Evolutionary conservation across 1,140 invertebrate species (phyloP), one percentile per base, ranked within the genome.

Genomic region (Drosophila orena): DNA sequence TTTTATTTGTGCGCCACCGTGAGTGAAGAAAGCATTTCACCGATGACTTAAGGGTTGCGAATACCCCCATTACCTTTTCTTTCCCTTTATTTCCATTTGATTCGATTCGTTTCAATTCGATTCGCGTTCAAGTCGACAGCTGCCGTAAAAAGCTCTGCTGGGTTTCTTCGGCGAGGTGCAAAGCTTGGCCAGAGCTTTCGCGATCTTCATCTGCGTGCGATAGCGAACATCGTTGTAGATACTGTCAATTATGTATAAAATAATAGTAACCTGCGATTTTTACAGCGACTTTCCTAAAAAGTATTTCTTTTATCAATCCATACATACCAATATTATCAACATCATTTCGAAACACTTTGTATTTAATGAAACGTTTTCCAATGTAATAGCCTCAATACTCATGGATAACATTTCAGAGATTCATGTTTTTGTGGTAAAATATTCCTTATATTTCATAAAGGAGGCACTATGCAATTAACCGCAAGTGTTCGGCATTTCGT

Each of bases 1-100:
- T 59, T 59, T 76, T 47, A 52, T 17, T 55, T 44, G 65, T 56
- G 53, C 60, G 50, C 64, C 55, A 22, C 47, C 47, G 47, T 3
- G 40, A 52, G 61, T 42, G 75, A 79, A 86, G 83, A 86, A 86
- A 86, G 79, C 71, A 72, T 86, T 86, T 88, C 83, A 50, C 66
- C 77, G n/a, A 27, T 30, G 52, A 43, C 20, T 27, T 22, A 35
- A n/a, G 64, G 64, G 64, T 65, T 64, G 64, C 20, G 55, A 10
- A 30, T 20, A 22, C 14, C 17, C 27, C n/a, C 55, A 65, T 64
- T 22, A 14, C 57, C 14, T 22, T 49, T 27, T 35, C 34, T 59
- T 65, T 22, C 62, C 15, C 30, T 49, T 27, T 35, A 34, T 59
- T 64, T 57, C 57, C 46, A 24, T 17, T 49, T 20, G 35, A 52